phyloP scores from a whole-genome alignment of 2,888 invertebrate species.

The Xylophagus ater region DNA sequence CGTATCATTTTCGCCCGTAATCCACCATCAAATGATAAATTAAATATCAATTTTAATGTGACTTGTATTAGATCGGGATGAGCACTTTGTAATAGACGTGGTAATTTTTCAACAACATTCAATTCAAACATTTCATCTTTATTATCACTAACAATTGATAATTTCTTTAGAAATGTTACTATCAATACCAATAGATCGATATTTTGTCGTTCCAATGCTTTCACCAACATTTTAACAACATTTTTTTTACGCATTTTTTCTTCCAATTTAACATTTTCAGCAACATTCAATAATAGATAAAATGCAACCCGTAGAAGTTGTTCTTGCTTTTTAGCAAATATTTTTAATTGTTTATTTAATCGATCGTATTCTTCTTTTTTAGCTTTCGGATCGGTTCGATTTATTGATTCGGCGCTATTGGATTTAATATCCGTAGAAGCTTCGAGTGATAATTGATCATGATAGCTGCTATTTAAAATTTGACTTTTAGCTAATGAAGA shows the following conservation, averaged over 20 bases:
- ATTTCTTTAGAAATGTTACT: constrained; percentile 87
- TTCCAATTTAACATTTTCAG: constrained; percentile 90
- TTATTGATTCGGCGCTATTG: constrained; percentile 32
- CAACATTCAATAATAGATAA: constrained; percentile 86
- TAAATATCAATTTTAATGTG: constrained; percentile 79
- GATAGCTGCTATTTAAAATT: constrained; percentile 55
- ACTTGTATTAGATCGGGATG: constrained; percentile 52
- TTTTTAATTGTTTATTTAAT: constrained; percentile 61
- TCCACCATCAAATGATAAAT: constrained; percentile 89
- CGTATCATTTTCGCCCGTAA: constrained; percentile 81
- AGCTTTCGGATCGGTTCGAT: constrained; percentile 34
- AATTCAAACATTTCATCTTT: constrained; percentile 81
- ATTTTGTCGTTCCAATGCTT: constrained; percentile 81
- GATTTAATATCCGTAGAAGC: constrained; percentile 29
- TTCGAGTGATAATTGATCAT: constrained; percentile 46
- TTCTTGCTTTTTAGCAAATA: constrained; percentile 84
- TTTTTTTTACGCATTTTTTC: constrained; percentile 95
- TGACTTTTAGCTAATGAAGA: constrained; percentile 46
- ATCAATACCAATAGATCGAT: constrained; percentile 80
- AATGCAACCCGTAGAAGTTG: constrained; percentile 83
- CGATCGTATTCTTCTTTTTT: constrained; percentile 67
- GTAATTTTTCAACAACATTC: constrained; percentile 72
- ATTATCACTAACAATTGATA: constrained; percentile 89
- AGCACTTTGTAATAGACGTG: constrained; percentile 60
- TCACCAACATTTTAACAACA: constrained; percentile 75